Base-by-base conservation (phyloP, 2,888 invertebrate species). In the Drosophila meridionalis region DNA sequence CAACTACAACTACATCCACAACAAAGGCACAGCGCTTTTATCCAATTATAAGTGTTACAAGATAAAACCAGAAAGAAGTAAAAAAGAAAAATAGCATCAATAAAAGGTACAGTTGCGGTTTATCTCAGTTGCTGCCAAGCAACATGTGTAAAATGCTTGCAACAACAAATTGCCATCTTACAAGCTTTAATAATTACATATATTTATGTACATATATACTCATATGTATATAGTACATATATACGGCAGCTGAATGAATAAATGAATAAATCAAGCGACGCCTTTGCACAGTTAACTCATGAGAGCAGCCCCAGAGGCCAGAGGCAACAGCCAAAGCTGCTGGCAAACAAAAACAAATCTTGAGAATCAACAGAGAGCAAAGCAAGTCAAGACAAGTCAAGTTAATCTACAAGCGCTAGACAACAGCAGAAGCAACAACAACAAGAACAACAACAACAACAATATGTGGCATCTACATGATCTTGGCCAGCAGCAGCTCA, bases 231-330 rank as follows among this genome's bases (percentile, higher is more conserved):
- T n/a, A 57, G 65, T 67, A 64, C 30, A 57, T 66, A 63, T 61
- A 36, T 20, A 66, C 56, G 63, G 77, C 80, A 73, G 81, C 77
- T 72, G 77, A 40, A 73, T 73, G 80, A 74, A 87, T 87, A 87
- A 82, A 82, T 89, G 69, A 75, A 85, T 89, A 85, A 89, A 89
- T 85, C 81, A 84, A 87, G 69, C 73, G 69, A 84, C 85, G 89
- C 82, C 85, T 87, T 78, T 89, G 78, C 87, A 84, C 89, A 89
- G 84, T 84, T 84, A 78, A 72, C 66, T 68, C 72, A 56, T 63
- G 58, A 56, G 59, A 56, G 59, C 48, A 30, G 72, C 67, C 68
- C 80, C 61, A 70, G 59, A 53, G 62, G 64, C 78, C 52, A 40
- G 59, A 48, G 59, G 48, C 59, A 48, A 60, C 48, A 52, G 59